Conservation (phyloP, 1,140 invertebrate species). For the Bombus consobrinus region DNA sequence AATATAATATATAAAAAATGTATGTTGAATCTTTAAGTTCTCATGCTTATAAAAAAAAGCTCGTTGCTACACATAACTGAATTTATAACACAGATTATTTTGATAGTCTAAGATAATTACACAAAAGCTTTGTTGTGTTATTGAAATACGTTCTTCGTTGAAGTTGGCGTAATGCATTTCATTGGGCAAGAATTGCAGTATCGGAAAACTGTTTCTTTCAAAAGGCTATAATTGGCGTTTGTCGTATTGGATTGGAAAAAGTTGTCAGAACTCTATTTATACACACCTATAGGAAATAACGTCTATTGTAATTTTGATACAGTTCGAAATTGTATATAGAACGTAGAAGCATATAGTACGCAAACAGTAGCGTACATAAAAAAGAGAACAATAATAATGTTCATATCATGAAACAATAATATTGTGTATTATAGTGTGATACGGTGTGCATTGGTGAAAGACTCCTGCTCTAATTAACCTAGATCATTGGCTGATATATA, state of each 20-base stretch:
- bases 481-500: slow-evolving; percentile 58
- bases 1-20: not conserved
- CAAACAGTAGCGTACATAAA: not conserved
- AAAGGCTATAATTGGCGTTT: not conserved
- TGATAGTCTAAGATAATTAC: not conserved
- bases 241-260: not conserved
- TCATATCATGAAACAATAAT: slow-evolving; percentile 78
- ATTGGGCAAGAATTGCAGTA: not conserved
- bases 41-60: not conserved
- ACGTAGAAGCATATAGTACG: slow-evolving; percentile 9
- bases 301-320: slow-evolving; percentile 34
- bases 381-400: slow-evolving; percentile 3
- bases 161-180: not conserved
- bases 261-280: slow-evolving; percentile 11
- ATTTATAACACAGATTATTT: slow-evolving; percentile 8
- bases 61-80: not conserved
- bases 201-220: slow-evolving; percentile 4
- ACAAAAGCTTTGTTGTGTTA: not conserved
- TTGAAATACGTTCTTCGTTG: not conserved
- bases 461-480: slow-evolving; percentile 76
- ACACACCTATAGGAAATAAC: slow-evolving; percentile 23
- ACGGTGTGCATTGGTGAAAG: slow-evolving; percentile 80
- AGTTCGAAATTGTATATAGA: slow-evolving; percentile 28
- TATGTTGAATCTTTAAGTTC: not conserved
- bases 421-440: slow-evolving; percentile 82